A percentile compares a stretch with the other conserved stretches of the same genome.
phyloP scores from a whole-genome alignment of 2,888 invertebrate species.

The Anticlea derivata region DNA sequence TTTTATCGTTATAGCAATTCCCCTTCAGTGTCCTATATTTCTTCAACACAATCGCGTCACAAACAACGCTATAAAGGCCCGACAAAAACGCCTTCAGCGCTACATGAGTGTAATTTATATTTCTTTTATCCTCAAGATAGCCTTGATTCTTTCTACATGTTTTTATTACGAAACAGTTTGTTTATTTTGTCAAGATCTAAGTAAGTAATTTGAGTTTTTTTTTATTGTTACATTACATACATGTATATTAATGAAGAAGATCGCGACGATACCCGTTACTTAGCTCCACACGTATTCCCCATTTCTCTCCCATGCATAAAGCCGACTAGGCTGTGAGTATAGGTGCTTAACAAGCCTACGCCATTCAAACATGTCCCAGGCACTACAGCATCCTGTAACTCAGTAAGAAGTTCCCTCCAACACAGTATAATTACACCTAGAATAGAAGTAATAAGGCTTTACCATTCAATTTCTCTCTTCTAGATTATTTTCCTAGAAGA shows the following conservation, averaged over 20 bases:
- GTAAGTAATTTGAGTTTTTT: slow-evolving; percentile 9
- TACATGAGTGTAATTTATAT: slow-evolving; percentile 28
- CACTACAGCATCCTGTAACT: too few species aligned
- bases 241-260: too few species aligned
- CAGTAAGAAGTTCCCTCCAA: too few species aligned
- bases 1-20: slow-evolving; percentile 36
- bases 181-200: slow-evolving; percentile 23
- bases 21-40: slow-evolving; percentile 46
- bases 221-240: too few species aligned
- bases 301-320: too few species aligned
- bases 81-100: slow-evolving; percentile 31
- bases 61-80: slow-evolving; percentile 58
- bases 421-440: too few species aligned
- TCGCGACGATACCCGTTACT: too few species aligned
- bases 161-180: slow-evolving; percentile 22
- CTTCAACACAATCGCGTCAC: slow-evolving; percentile 52
- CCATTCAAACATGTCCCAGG: too few species aligned
- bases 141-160: slow-evolving; percentile 25
- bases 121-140: slow-evolving; percentile 24
- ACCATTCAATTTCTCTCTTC: background rate
- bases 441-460: too few species aligned
- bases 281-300: too few species aligned
- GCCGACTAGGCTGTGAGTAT: too few species aligned
- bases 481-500: slow-evolving; percentile 15
- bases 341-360: too few species aligned